Percentiles rank a stretch among this genome's conserved stretches.
phyloP scores from a whole-genome alignment of 2,113 vertebrate genomes.

The Rana temporaria region DNA sequence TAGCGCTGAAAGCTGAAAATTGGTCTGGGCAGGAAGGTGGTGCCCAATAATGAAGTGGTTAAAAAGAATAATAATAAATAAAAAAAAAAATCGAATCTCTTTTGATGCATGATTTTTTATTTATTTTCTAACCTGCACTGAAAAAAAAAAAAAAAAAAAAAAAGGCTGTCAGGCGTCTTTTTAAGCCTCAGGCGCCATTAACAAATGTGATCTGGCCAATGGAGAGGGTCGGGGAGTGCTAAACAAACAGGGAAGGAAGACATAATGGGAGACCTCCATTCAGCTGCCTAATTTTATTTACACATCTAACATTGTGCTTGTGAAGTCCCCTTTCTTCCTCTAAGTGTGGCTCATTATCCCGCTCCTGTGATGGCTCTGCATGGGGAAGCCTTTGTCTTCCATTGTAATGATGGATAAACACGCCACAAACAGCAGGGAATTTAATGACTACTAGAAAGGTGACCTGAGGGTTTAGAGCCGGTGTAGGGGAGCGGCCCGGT shows the following conservation, averaged over 20 bases:
- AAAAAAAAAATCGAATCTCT: too few relatives aligned
- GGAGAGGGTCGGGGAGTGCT: conserved; percentile 41
- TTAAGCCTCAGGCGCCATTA: conserved; percentile 22
- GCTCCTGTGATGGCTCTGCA: conserved; percentile 2
- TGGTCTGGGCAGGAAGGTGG: too few relatives aligned
- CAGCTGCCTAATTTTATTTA: conserved; percentile 60
- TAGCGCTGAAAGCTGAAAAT: too few relatives aligned
- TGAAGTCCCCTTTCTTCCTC: background rate
- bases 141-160: background rate
- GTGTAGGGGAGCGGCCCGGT: background rate
- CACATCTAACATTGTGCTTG: conserved; percentile 46
- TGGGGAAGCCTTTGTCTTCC: conserved; percentile 10
- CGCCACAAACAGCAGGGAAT: conserved; percentile 7
- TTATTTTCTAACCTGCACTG: too few relatives aligned
- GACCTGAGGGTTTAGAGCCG: conserved; percentile 6
- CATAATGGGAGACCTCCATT: conserved; percentile 40
- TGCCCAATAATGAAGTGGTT: too few relatives aligned
- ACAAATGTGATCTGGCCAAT: background rate
- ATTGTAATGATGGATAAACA: background rate
- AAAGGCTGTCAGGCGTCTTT: background rate
- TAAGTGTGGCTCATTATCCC: conserved; percentile 21
- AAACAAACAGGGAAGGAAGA: conserved; percentile 18
- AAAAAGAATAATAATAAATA: too few relatives aligned
- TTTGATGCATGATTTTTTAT: too few relatives aligned
- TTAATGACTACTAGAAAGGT: background rate